Conservation (phyloP, 2,797 vertebrate species). For the Antennarius maculatus region DNA sequence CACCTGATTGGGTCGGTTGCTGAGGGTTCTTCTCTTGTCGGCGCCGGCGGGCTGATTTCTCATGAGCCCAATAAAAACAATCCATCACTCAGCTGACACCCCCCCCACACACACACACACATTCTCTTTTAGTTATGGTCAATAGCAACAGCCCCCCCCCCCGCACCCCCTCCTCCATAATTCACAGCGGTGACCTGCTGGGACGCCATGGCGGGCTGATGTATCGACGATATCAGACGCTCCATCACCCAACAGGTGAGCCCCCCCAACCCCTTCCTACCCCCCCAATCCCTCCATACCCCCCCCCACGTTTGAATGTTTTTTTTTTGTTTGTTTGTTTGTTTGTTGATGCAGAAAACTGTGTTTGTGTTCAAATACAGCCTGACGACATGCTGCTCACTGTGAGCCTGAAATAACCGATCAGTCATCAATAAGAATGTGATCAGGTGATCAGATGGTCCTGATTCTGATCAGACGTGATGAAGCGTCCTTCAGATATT, state of each 20-base stretch:
- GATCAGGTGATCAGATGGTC: too few species aligned
- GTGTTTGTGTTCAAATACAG: too few species aligned
- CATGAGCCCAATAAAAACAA: constrained; percentile 34
- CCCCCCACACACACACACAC: constrained; percentile 6
- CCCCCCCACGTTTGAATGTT: too few species aligned
- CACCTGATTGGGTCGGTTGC: too few species aligned
- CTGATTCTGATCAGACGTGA: too few species aligned
- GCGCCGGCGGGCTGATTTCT: not conserved
- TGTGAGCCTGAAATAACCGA: too few species aligned
- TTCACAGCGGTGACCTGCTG: constrained; percentile 60
- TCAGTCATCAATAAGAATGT: too few species aligned
- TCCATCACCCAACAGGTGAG: constrained; percentile 66
- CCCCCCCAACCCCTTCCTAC: constrained; percentile 1
- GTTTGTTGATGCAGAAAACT: too few species aligned
- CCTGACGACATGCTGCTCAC: too few species aligned
- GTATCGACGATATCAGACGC: constrained; percentile 46
- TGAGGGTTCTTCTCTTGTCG: not conserved
- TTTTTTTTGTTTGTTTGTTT: too few species aligned
- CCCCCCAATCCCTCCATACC: not conserved
- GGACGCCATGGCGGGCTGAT: constrained; percentile 56
- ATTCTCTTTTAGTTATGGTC: constrained; percentile 47
- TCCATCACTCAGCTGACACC: constrained; percentile 39
- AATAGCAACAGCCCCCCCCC: constrained; percentile 21
- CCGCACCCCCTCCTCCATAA: constrained; percentile 45
- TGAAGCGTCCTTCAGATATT: too few species aligned